Percentiles rank a stretch among this genome's conserved stretches.
phyloP scores from a whole-genome alignment of 2,113 vertebrate genomes.

The Dendropsophus ebraccatus region DNA sequence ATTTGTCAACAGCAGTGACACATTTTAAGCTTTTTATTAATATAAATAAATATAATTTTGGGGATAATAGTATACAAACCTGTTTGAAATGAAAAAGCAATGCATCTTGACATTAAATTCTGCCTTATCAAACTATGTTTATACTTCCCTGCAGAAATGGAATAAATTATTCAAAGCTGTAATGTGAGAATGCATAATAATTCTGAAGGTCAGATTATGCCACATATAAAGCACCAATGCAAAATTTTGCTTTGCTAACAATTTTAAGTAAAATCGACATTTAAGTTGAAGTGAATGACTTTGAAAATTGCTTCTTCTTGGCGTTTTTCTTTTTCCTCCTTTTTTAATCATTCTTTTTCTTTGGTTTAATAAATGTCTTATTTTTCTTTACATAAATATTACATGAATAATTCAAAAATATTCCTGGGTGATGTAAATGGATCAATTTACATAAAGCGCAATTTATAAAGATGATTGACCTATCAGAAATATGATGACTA shows the following conservation, averaged over 20 bases:
- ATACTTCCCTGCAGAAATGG: constrained; percentile 31
- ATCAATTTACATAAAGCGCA: background rate
- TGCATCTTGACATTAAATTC: constrained; percentile 14
- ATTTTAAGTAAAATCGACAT: constrained; percentile 18
- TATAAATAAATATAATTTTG: background rate
- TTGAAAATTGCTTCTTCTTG: background rate
- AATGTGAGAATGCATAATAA: constrained; percentile 43
- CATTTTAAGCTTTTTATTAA: constrained; percentile 9
- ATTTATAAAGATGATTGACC: background rate
- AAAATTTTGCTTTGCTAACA: constrained; percentile 5
- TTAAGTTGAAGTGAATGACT: background rate
- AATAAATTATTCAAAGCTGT: constrained; percentile 48
- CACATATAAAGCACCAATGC: constrained; percentile 21
- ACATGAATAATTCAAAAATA: background rate
- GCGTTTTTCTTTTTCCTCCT: background rate
- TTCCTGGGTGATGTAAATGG: background rate
- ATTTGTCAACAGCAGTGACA: constrained; percentile 7
- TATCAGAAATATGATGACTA: background rate
- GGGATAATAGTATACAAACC: background rate
- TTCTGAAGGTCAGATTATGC: constrained; percentile 36
- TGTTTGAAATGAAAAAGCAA: constrained; percentile 20
- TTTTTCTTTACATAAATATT: background rate
- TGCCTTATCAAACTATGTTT: constrained; percentile 46
- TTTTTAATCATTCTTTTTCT: background rate
- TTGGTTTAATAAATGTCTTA: background rate